Evolutionary conservation across 1,140 invertebrate genomes (phyloP).

Genomic region (Anoplophora glabripennis): DNA sequence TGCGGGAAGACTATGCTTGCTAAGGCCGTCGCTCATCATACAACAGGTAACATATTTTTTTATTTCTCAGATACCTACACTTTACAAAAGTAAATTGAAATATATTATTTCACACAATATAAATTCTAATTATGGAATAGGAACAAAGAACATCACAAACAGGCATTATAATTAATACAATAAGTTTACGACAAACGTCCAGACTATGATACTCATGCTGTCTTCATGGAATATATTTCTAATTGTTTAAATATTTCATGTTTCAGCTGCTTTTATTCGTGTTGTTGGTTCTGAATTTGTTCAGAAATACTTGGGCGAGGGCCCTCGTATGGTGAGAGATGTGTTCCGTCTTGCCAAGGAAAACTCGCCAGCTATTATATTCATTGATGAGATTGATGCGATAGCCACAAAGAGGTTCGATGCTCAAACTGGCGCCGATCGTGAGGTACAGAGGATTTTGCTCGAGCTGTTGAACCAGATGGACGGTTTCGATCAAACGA

Average conservation of each 20-base stretch:
- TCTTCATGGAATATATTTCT: too few relatives aligned
- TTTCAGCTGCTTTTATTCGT: conserved; percentile 90
- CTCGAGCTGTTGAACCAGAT: conserved; percentile 98
- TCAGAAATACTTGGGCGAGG: conserved; percentile 98
- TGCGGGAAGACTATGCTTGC: conserved; percentile 99
- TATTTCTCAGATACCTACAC: too few relatives aligned
- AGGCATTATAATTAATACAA: too few relatives aligned
- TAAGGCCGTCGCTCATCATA: conserved; percentile 97
- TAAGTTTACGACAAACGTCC: too few relatives aligned
- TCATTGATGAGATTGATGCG: conserved; percentile 98
- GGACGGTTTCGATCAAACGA: conserved; percentile 99
- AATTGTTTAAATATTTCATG: conserved; percentile 4
- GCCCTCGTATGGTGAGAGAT: conserved; percentile 98
- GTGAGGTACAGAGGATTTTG: conserved; percentile 98
- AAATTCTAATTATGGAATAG: too few relatives aligned
- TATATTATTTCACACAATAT: too few relatives aligned
- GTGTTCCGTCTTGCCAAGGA: conserved; percentile 98
- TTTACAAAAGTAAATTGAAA: too few relatives aligned
- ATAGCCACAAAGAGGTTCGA: conserved; percentile 99
- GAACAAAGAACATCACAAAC: too few relatives aligned
- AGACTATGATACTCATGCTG: too few relatives aligned
- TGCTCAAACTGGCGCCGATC: conserved; percentile 97
- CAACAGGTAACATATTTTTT: conserved; percentile 68
- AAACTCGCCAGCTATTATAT: conserved; percentile 99
- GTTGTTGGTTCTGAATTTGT: conserved; percentile 99